Base-by-base conservation (phyloP, 1,140 invertebrate genomes). In the Hydropsyche tenuis region DNA sequence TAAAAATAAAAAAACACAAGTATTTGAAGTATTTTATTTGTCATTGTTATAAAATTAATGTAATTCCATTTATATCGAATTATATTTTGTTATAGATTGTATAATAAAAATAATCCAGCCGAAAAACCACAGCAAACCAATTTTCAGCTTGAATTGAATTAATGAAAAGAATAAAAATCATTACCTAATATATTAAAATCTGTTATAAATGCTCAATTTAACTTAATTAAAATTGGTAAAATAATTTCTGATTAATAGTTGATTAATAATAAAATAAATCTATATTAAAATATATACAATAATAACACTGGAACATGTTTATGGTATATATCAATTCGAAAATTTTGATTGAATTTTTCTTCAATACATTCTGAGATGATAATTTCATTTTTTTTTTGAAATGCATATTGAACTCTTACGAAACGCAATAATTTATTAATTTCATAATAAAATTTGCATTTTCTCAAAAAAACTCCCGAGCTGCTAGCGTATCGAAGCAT, bases 161-260 rank as follows among this genome's bases (percentile, higher is more conserved):
- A 37, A 37, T 4, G 9, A 3, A 37, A 37, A 37, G 30, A 37
- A 37, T 37, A 37, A 9, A 3, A 9, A 37, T 37, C 9, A 37
- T 9, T 4, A 37, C 9, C 9, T 4, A 37, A 37, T 37, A 37
- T 62, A 62, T 62, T 62, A n/a, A 25, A 62, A 62, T 14, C 4
- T 18, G 27, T 62, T 62, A 27, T 62, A 62, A 62, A 62, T 62
- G 56, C 56, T 62, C 56, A 22, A 16, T 1, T 62, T 25, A 62
- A 27, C 27, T 25, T 62, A 22, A 62, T 18, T 18, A 62, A 18
- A 62, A 22, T 62, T 62, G 27, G 22, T 62, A 62, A 62, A 25
- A 25, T 62, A 27, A n/a, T n/a, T n/a, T n/a, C n/a, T n/a, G n/a
- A n/a, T n/a, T n/a, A n/a, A n/a, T n/a, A n/a, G n/a, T 22, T 62